These are phyloP conservation scores for Troglohyphantes excavatus DNA, from an alignment of 2,888 invertebrate genomes.

Conservation along the genomic window DNA sequence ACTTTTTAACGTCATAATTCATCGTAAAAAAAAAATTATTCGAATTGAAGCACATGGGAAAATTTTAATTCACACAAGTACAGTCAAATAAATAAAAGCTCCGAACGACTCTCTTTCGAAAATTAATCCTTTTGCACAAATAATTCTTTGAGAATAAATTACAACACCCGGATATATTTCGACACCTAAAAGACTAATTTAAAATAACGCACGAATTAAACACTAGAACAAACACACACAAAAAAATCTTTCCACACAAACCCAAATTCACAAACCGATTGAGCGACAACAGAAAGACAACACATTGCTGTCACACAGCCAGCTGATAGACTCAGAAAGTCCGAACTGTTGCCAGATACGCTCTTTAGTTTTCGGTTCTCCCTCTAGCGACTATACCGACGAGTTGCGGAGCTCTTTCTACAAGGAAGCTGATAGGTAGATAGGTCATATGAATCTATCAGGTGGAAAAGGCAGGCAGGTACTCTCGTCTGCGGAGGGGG, in stretches of 20 bases:
- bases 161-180: too few species aligned
- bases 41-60: background rate
- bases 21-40: constrained; percentile 6
- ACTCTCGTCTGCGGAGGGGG: constrained; percentile 3
- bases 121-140: background rate
- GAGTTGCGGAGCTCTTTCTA: constrained; percentile 52
- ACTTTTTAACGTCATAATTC: constrained; percentile 18
- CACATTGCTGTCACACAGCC: constrained; percentile 28
- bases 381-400: constrained; percentile 58
- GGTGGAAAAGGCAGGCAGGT: constrained; percentile 64
- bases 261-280: background rate
- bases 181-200: too few species aligned
- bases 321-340: constrained; percentile 39
- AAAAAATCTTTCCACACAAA: background rate
- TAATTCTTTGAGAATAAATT: too few species aligned
- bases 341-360: constrained; percentile 59
- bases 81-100: background rate
- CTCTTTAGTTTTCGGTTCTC: constrained; percentile 46
- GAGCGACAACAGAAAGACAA: constrained; percentile 22
- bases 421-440: constrained; percentile 57
- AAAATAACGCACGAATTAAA: constrained; percentile 4
- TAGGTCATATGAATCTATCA: constrained; percentile 74
- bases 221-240: constrained; percentile 15
- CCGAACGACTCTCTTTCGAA: background rate
- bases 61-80: background rate